A percentile compares a stretch with the other conserved stretches of the same genome.
phyloP scores from a whole-genome alignment of 2,888 invertebrate species.

The Pseudococcus viburni region DNA sequence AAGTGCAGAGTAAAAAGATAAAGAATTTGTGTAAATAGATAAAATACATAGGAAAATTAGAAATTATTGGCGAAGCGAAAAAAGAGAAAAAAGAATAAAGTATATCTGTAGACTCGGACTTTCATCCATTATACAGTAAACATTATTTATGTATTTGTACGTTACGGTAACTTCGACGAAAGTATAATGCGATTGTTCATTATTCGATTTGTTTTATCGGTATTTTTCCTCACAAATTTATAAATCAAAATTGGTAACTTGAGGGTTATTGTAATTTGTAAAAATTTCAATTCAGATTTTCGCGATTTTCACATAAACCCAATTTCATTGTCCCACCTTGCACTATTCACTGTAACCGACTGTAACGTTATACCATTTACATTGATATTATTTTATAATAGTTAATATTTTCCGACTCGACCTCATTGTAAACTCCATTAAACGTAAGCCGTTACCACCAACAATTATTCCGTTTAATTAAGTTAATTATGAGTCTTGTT shows the following conservation, averaged over 20 bases:
- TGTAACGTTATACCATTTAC: background rate
- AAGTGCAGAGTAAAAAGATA: constrained; percentile 45
- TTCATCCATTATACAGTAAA: constrained; percentile 54
- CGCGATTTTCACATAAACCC: background rate
- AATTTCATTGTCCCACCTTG: background rate
- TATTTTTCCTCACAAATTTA: constrained; percentile 3
- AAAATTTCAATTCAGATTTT: background rate
- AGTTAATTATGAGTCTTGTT: constrained; percentile 49
- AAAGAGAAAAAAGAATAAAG: background rate
- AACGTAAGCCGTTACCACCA: background rate
- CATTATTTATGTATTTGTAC: constrained; percentile 19
- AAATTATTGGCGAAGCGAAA: constrained; percentile 44
- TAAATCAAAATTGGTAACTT: constrained; percentile 31
- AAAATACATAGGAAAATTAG: constrained; percentile 20
- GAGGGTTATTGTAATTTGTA: background rate
- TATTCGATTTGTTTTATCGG: background rate
- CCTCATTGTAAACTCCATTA: constrained; percentile 1
- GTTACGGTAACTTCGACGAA: constrained; percentile 45
- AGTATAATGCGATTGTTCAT: constrained; percentile 35
- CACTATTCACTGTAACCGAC: background rate
- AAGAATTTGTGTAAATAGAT: constrained; percentile 21
- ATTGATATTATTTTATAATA: constrained; percentile 17
- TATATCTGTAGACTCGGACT: background rate
- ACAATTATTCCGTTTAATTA: constrained; percentile 23
- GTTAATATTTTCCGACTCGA: constrained; percentile 10